These are phyloP conservation scores for Craseonycteris thonglongyai DNA, from an alignment of 2,113 vertebrate species.

Conservation along the genomic window DNA sequence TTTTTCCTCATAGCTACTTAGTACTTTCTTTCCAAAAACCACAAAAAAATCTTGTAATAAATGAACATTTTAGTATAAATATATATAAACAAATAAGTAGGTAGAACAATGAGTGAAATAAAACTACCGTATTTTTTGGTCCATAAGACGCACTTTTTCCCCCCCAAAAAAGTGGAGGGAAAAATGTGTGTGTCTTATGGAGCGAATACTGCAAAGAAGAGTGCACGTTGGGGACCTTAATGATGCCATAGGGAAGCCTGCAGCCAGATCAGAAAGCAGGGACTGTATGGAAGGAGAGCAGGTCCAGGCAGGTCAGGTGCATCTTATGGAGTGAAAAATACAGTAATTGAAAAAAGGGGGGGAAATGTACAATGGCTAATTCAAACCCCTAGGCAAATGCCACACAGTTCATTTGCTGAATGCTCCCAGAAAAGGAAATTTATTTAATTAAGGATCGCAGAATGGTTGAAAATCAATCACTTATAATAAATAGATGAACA, in stretches of 20 bases:
- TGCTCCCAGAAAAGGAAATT: background rate
- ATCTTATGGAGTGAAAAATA: no score
- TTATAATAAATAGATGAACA: background rate
- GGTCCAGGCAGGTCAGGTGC: no score
- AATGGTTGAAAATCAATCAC: background rate
- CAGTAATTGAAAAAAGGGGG: background rate
- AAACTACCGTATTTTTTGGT: no score
- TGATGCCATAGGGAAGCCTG: no score
- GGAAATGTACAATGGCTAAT: background rate
- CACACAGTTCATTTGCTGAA: background rate
- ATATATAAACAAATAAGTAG: background rate
- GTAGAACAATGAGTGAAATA: background rate
- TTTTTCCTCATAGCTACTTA: background rate
- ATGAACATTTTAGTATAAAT: background rate
- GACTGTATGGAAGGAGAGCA: no score
- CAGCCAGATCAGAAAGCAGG: no score
- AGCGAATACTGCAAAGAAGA: no score
- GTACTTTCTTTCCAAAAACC: background rate
- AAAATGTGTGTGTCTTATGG: no score
- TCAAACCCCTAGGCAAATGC: background rate
- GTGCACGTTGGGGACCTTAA: no score
- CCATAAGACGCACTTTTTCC: no score
- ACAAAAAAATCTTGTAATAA: background rate
- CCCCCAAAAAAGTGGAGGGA: no score
- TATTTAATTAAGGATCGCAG: background rate